These are phyloP conservation scores for Caenorhabditis afra DNA, from an alignment of 2,888 invertebrate species.

Conservation along the genomic window DNA sequence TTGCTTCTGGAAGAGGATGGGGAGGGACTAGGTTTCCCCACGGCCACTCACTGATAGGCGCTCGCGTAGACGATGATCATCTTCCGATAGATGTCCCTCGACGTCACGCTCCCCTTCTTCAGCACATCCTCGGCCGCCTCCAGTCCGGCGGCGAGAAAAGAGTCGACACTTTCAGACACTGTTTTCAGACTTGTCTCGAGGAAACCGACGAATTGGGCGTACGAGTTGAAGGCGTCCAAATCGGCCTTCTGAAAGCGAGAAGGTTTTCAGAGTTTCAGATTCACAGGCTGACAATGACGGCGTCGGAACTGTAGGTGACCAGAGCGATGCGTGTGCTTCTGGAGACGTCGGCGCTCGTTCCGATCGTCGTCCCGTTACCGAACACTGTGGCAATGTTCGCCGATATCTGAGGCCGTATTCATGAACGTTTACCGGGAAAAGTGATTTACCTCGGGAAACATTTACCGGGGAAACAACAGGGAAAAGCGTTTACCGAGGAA, in stretches of 20 bases:
- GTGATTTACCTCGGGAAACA: no score
- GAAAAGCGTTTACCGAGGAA: no score
- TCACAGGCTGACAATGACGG: slow-evolving; percentile 5
- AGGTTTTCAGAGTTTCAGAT: not conserved
- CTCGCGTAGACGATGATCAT: no score
- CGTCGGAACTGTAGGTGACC: slow-evolving; percentile 6
- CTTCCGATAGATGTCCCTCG: no score
- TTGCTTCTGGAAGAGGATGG: not conserved
- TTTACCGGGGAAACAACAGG: no score
- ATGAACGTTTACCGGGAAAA: no score
- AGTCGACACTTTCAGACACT: slow-evolving; percentile 4
- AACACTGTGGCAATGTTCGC: slow-evolving; percentile 2
- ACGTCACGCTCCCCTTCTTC: no score
- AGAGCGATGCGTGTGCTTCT: slow-evolving; percentile 20
- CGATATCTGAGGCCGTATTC: no score
- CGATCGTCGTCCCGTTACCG: slow-evolving; percentile 23
- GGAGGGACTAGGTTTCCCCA: no score
- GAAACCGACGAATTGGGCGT: not conserved
- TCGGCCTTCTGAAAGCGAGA: not conserved
- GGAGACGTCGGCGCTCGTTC: not conserved
- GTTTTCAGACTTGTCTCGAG: not conserved
- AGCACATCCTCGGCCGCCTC: slow-evolving; percentile 14
- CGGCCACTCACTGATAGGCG: no score
- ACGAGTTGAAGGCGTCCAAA: slow-evolving; percentile 8
- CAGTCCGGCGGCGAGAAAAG: slow-evolving; percentile 8